These are phyloP conservation scores for Xestoiulus laeticollis DNA, from an alignment of 2,888 invertebrate species.

Conservation along the genomic window DNA sequence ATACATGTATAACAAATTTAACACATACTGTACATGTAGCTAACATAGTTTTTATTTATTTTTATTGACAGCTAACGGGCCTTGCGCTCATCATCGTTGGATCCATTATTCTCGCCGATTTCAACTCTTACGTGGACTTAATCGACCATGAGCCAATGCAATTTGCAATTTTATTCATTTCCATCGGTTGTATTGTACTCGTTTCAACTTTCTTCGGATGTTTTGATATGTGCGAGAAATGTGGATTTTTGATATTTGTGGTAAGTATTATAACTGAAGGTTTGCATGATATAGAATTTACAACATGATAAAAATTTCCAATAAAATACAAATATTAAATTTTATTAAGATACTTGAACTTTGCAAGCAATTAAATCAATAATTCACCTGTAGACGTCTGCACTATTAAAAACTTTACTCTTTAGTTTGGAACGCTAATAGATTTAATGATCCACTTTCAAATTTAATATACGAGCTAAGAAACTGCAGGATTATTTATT, in stretches of 20 bases:
- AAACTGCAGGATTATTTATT: too few species aligned
- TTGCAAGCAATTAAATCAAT: too few species aligned
- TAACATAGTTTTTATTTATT: not conserved
- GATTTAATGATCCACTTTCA: too few species aligned
- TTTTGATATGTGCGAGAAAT: constrained; percentile 2
- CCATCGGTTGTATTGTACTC: not conserved
- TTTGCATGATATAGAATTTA: not conserved
- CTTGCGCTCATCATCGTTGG: not conserved
- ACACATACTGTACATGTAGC: too few species aligned
- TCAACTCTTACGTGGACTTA: constrained; percentile 1
- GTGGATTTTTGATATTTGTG: not conserved
- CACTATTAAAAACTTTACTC: too few species aligned
- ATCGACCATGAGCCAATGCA: not conserved
- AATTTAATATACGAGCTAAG: too few species aligned
- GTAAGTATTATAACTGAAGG: not conserved
- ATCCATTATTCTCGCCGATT: not conserved
- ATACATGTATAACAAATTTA: too few species aligned
- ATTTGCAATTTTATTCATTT: not conserved
- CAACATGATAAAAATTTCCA: not conserved
- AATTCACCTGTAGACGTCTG: too few species aligned
- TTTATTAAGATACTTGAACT: too few species aligned
- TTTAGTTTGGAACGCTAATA: too few species aligned
- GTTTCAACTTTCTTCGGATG: constrained; percentile 5
- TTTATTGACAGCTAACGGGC: not conserved
- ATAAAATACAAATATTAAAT: not conserved